Conservation (phyloP, 2,888 invertebrate genomes). For the Dascillus cervinus region DNA sequence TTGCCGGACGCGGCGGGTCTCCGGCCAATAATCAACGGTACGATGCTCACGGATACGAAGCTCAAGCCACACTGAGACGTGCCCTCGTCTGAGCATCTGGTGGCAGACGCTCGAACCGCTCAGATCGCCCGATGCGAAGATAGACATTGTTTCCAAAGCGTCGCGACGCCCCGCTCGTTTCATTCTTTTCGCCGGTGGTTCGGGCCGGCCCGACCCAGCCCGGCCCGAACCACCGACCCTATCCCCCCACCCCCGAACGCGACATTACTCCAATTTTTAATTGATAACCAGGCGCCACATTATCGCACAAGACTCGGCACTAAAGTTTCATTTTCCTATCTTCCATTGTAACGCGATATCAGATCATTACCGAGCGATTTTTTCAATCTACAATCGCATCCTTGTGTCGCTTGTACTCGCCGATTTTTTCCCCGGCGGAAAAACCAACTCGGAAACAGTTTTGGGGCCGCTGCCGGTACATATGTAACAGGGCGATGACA, state of each 20-base stretch:
- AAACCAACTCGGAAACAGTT: too few relatives aligned
- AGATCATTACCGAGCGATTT: constrained; percentile 7
- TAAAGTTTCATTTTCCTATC: constrained; percentile 6
- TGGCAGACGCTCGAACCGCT: constrained; percentile 32
- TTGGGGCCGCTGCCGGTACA: too few relatives aligned
- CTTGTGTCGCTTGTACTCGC: too few relatives aligned
- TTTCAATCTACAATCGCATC: too few relatives aligned
- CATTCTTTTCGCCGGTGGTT: constrained; percentile 7
- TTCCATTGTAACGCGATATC: constrained; percentile 8
- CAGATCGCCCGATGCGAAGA: constrained; percentile 23
- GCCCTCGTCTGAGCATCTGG: constrained; percentile 30
- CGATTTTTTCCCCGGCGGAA: too few relatives aligned
- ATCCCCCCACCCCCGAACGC: too few relatives aligned
- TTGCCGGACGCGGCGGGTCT: too few relatives aligned
- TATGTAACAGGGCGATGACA: too few relatives aligned
- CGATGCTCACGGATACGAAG: constrained; percentile 36
- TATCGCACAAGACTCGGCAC: constrained; percentile 7
- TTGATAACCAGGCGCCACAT: constrained; percentile 10
- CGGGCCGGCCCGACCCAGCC: too few relatives aligned
- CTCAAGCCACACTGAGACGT: constrained; percentile 38
- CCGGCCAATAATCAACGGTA: too few relatives aligned
- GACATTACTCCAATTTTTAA: neutral
- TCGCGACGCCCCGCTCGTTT: constrained; percentile 17
- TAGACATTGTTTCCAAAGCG: constrained; percentile 23
- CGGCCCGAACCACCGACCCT: too few relatives aligned